phyloP scores from a whole-genome alignment of 2,113 vertebrate genomes.

The Solenodon paradoxus region DNA sequence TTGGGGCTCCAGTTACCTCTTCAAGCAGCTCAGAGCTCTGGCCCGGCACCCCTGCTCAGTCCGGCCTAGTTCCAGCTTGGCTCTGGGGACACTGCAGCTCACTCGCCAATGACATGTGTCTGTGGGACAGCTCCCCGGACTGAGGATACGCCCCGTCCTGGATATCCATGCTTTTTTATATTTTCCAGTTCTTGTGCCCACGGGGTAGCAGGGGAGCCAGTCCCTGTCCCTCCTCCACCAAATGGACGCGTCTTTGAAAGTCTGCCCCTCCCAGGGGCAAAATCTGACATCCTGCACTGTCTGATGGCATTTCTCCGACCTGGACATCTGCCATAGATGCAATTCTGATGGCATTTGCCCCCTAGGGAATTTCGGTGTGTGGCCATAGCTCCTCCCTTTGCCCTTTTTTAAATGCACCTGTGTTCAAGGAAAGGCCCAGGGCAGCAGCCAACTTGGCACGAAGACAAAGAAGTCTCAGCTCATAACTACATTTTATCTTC shows the following conservation, averaged over 20 bases:
- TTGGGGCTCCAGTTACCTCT: too few relatives aligned
- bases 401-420: background rate
- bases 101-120: too few relatives aligned
- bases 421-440: background rate
- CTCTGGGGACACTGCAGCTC: too few relatives aligned
- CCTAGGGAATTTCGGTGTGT: too few relatives aligned
- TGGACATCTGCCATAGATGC: too few relatives aligned
- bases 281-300: background rate
- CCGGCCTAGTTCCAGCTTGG: too few relatives aligned
- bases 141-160: accelerated
- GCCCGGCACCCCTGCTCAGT: too few relatives aligned
- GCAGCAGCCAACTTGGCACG: background rate
- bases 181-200: background rate
- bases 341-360: background rate
- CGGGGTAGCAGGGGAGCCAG: accelerated
- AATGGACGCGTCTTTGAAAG: background rate
- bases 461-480: background rate
- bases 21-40: too few relatives aligned
- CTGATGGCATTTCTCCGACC: background rate
- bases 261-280: too few relatives aligned
- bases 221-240: background rate
- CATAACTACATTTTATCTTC: too few relatives aligned
- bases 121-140: background rate
- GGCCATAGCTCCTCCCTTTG: too few relatives aligned
- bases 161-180: accelerated